phyloP scores from a whole-genome alignment of 1,140 invertebrate species.

The Papilio xuthus region DNA sequence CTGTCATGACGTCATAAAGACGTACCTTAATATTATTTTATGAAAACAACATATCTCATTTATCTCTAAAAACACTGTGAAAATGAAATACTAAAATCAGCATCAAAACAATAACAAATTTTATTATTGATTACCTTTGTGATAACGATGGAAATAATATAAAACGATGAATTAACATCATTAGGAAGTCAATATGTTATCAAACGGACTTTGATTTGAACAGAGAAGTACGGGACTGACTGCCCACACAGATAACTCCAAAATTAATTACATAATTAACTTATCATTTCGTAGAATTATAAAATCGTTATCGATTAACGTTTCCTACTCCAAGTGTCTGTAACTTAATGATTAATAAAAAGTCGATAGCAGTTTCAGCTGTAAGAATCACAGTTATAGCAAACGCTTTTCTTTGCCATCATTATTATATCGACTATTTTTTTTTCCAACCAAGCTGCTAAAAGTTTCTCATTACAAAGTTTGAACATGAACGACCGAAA shows the following conservation, averaged over 20 bases:
- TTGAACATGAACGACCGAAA: not conserved
- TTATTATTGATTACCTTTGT: slow-evolving; percentile 15
- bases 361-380: not conserved
- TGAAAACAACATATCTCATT: not conserved
- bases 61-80: not conserved
- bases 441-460: no score
- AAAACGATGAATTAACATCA: not conserved
- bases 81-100: not conserved
- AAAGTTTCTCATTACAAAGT: no score
- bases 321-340: not conserved
- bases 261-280: not conserved
- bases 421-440: no score
- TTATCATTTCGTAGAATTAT: slow-evolving; percentile 4
- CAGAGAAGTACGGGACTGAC: not conserved
- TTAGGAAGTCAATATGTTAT: slow-evolving; percentile 14
- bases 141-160: slow-evolving; percentile 1
- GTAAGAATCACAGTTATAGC: not conserved
- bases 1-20: not conserved
- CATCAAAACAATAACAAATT: not conserved
- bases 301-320: not conserved
- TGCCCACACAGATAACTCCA: not conserved
- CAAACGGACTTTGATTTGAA: not conserved
- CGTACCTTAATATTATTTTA: not conserved
- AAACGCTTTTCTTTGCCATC: not conserved
- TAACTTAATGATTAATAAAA: not conserved